Evolutionary conservation across 2,797 vertebrate species (phyloP), one percentile per base, ranked within the genome.

Genomic region (Anas flavirostris): DNA sequence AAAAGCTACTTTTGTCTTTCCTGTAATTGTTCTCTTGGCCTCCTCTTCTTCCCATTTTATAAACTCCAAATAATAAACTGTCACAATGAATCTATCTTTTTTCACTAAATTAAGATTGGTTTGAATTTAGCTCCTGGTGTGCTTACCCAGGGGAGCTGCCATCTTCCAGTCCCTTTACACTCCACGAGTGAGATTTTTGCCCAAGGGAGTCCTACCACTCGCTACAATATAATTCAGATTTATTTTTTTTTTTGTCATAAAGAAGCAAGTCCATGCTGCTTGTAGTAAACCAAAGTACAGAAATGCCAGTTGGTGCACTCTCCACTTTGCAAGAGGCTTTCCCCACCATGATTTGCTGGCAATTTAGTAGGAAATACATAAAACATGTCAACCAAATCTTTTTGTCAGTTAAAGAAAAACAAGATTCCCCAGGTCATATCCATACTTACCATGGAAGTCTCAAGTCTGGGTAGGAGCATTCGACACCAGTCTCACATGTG

Each of bases 1-100:
- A 86, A 91, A 92, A 87, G 28, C 60, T 82, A 33, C 41, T 77
- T 52, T n/a, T 68, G 50, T 64, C 68, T 60, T 89, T 91, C 48
- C 44, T 23, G 56, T 52, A 33, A 56, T 35, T 90, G 63, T 55
- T 95, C 69, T 86, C 74, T 64, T 60, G 60, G 66, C 68, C 31
- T 60, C 58, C 39, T 84, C 52, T 15, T 73, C 64, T 74, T 37
- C 31, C 8, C 33, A 11, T 76, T 76, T 67, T 50, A 63, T 41
- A 80, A 83, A 79, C 63, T 37, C 37, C 46, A 74, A 79, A 77
- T 53, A 74, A 82, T 39, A 50, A 93, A 74, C 10, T 55, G 50
- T 28, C 68, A 91, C 28, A 69, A 69, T 39, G 17, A 79, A 72
- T 88, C 39, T 50, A 29, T 43, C 16, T 31, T 48, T 62, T 41